Evolutionary conservation across 2,113 vertebrate species (phyloP).

Genomic region (Triplophysa siluroides): DNA sequence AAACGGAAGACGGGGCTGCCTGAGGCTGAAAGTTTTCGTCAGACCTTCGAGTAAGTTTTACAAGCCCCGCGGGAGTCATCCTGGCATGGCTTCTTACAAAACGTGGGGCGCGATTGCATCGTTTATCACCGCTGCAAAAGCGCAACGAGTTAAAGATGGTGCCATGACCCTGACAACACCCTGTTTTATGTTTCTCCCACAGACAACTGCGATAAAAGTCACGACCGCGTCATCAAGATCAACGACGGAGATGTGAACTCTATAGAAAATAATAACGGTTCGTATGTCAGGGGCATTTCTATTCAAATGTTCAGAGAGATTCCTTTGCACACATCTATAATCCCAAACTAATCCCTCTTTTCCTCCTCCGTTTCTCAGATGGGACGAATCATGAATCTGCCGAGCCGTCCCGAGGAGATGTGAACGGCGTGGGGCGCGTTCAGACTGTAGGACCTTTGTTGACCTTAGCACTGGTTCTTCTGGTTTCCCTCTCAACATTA

Average conservation of each 20-base stretch:
- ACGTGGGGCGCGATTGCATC: conserved; percentile 1
- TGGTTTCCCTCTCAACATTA: conserved; percentile 89
- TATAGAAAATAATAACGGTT: conserved; percentile 98
- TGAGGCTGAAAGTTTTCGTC: conserved; percentile 96
- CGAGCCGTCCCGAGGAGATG: conserved; percentile 89
- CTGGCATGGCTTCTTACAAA: conserved; percentile 34
- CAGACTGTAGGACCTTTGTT: conserved; percentile 81
- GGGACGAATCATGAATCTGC: conserved; percentile 95
- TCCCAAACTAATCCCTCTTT: conserved; percentile 47
- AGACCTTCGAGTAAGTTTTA: conserved; percentile 91
- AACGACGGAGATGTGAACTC: conserved; percentile 98
- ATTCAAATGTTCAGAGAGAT: background rate
- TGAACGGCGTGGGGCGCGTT: conserved; percentile 73
- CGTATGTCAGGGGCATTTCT: conserved; percentile 80
- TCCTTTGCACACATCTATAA: background rate
- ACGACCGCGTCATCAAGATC: conserved; percentile 95
- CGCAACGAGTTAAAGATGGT: conserved; percentile 16
- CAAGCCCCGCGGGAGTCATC: conserved; percentile 6
- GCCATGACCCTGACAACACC: conserved; percentile 30
- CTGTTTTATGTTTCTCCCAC: conserved; percentile 67
- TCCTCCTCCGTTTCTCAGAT: conserved; percentile 72
- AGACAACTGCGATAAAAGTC: conserved; percentile 99
- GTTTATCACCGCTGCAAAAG: conserved; percentile 13
- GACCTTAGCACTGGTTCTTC: conserved; percentile 84
- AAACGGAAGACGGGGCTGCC: conserved; percentile 88